Percentiles rank a stretch among this genome's conserved stretches.
Evolutionary conservation across 1,140 invertebrate genomes (phyloP).

Genomic region (Drosophila ercepeae): DNA sequence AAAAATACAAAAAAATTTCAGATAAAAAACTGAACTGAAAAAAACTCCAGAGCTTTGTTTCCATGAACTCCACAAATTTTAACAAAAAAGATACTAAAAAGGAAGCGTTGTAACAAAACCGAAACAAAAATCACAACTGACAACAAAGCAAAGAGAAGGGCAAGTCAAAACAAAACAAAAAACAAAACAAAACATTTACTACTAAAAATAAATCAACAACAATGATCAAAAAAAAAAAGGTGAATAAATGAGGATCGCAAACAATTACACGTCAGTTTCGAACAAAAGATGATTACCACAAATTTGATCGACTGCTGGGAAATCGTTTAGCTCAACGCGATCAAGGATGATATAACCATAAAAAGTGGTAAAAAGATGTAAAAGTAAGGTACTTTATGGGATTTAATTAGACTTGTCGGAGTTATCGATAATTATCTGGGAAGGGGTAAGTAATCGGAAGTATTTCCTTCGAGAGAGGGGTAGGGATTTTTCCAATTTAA

Average conservation of each 20-base stretch:
- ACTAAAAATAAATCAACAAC: constrained; percentile 5
- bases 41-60: constrained; percentile 31
- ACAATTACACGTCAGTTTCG: constrained; percentile 32
- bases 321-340: constrained; percentile 3
- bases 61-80: constrained; percentile 39
- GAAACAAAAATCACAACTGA: constrained; percentile 18
- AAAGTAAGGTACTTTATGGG: no score
- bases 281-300: constrained; percentile 40
- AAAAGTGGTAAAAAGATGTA: neutral
- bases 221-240: constrained; percentile 1
- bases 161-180: constrained; percentile 31
- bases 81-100: constrained; percentile 9
- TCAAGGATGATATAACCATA: neutral
- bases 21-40: no score
- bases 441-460: no score
- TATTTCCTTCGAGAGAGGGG: no score
- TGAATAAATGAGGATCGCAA: constrained; percentile 11
- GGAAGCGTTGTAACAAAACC: constrained; percentile 11
- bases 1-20: constrained; percentile 16
- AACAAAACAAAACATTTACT: constrained; percentile 25
- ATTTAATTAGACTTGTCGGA: no score
- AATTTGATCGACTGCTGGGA: constrained; percentile 40
- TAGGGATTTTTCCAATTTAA: no score
- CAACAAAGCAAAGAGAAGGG: constrained; percentile 51
- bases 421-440: no score